phyloP scores from a whole-genome alignment of 2,797 vertebrate species.

The Urocyon cinereoargenteus region DNA sequence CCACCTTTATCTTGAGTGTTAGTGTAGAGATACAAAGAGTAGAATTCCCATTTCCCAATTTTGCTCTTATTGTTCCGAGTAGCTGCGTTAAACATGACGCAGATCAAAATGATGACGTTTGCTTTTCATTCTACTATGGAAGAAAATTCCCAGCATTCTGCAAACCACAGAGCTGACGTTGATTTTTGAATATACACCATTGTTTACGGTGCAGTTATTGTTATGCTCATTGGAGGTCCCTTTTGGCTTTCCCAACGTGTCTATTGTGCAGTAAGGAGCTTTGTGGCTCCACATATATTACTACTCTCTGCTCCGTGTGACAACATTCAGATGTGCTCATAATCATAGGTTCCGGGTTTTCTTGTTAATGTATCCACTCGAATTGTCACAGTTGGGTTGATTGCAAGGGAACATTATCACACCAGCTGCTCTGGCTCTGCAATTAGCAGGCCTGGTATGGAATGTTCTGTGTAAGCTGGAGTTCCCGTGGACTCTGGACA shows the following conservation, averaged over 20 bases:
- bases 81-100: neutral
- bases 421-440: conserved; percentile 13
- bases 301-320: neutral
- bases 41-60: neutral
- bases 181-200: neutral
- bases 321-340: neutral
- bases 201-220: neutral
- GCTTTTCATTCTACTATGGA: conserved; percentile 37
- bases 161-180: neutral
- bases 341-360: neutral
- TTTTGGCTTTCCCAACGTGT: conserved; percentile 27
- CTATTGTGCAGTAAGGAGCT: neutral
- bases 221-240: neutral
- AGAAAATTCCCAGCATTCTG: neutral
- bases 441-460: neutral
- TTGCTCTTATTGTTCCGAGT: neutral
- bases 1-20: conserved; percentile 1
- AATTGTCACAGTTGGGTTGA: neutral
- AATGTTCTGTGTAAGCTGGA: neutral
- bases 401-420: neutral
- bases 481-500: conserved; percentile 19
- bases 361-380: neutral
- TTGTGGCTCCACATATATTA: neutral
- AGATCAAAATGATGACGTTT: conserved; percentile 21
- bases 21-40: neutral